These are phyloP conservation scores for Monopis laevigella DNA, from an alignment of 2,888 invertebrate genomes.

Conservation along the genomic window DNA sequence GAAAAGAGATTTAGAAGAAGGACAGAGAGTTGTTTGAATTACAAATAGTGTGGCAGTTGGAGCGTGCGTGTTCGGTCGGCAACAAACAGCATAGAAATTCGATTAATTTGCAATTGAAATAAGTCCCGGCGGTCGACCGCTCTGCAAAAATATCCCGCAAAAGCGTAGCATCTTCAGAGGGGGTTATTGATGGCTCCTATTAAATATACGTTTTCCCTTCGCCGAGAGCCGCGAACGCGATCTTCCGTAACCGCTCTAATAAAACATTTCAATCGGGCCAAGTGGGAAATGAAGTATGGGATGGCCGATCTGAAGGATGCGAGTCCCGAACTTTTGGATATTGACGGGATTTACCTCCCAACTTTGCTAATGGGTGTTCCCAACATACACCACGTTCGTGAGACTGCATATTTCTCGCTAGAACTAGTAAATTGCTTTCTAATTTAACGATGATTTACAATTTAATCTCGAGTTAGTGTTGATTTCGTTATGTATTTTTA, in stretches of 20 bases:
- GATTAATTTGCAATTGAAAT: constrained; percentile 64
- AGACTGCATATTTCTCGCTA: constrained; percentile 7
- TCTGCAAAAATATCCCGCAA: constrained; percentile 37
- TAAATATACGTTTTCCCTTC: constrained; percentile 55
- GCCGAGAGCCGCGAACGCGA: constrained; percentile 32
- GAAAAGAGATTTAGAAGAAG: constrained; percentile 33
- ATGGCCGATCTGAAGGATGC: constrained; percentile 37
- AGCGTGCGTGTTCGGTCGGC: constrained; percentile 32
- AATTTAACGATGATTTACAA: constrained; percentile 11
- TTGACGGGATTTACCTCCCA: constrained; percentile 26
- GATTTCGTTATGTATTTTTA: too few relatives aligned
- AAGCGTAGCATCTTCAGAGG: constrained; percentile 52
- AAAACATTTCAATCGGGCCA: constrained; percentile 57
- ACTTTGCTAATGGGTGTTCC: constrained; percentile 24
- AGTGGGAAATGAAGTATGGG: constrained; percentile 54
- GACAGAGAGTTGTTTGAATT: constrained; percentile 40
- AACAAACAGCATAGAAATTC: constrained; percentile 46
- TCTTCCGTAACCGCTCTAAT: constrained; percentile 44
- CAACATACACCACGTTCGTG: constrained; percentile 12
- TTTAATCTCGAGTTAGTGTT: too few relatives aligned
- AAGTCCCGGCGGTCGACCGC: constrained; percentile 44
- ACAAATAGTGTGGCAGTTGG: constrained; percentile 33
- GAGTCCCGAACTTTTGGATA: constrained; percentile 29
- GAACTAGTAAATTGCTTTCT: constrained; percentile 9
- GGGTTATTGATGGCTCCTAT: constrained; percentile 66